Conservation (phyloP, 2,888 invertebrate species). For the Nomada goodeniana region DNA sequence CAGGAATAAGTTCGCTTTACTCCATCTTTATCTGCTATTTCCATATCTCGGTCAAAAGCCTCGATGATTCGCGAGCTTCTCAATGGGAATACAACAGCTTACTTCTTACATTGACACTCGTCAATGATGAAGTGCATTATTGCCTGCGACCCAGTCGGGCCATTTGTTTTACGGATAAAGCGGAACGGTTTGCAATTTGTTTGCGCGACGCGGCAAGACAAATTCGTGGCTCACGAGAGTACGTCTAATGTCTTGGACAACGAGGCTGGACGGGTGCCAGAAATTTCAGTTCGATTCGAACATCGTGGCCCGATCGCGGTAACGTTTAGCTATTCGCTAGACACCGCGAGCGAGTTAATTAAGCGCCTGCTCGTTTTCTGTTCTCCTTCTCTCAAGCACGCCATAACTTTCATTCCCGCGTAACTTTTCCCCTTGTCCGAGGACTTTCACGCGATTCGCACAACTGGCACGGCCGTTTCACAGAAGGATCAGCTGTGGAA, state of each 20-base stretch:
- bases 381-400: constrained; percentile 17
- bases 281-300: constrained; percentile 60
- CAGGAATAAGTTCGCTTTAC: constrained; percentile 20
- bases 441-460: constrained; percentile 48
- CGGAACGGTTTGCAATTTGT: no score
- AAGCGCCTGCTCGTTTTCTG: constrained; percentile 61
- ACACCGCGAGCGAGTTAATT: constrained; percentile 67
- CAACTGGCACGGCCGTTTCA: constrained; percentile 33
- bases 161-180: background rate
- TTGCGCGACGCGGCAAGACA: constrained; percentile 32
- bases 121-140: background rate
- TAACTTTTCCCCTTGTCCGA: constrained; percentile 45
- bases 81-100: background rate
- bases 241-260: constrained; percentile 40
- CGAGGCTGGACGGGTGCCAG: constrained; percentile 66
- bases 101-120: background rate
- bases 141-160: background rate
- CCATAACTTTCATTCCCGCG: constrained; percentile 55
- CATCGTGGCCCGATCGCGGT: constrained; percentile 63
- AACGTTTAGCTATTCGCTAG: constrained; percentile 57
- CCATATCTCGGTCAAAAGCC: constrained; percentile 44
- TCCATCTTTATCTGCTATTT: background rate
- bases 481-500: background rate
- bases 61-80: background rate
- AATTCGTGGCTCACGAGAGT: constrained; percentile 50